Conservation (phyloP, 2,888 invertebrate species). For the Elysia crispata region DNA sequence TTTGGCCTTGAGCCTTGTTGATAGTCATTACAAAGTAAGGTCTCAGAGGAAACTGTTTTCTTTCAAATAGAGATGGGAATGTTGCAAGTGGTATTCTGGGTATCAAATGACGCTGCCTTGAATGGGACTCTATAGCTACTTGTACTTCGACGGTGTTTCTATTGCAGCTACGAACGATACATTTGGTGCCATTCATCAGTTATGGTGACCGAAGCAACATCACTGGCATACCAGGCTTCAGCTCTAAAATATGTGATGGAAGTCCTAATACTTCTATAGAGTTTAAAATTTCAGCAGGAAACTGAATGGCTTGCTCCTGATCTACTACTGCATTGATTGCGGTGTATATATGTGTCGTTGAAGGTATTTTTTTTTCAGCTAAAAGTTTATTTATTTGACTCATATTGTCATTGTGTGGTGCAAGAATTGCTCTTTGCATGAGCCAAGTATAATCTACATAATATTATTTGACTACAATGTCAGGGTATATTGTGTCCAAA, state of each 20-base stretch:
- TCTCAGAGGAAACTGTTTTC: constrained; percentile 60
- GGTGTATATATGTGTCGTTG: background rate
- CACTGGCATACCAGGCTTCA: constrained; percentile 11
- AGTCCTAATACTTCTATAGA: background rate
- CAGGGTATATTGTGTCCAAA: background rate
- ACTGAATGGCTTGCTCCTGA: background rate
- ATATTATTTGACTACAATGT: background rate
- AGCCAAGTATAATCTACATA: background rate
- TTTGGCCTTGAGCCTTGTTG: constrained; percentile 72
- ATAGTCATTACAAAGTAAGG: constrained; percentile 68
- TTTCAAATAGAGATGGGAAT: constrained; percentile 49
- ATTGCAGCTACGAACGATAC: background rate
- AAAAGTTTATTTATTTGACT: background rate
- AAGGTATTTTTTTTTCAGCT: background rate
- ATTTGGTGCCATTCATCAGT: constrained; percentile 6
- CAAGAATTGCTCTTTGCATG: background rate
- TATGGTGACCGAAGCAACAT: background rate
- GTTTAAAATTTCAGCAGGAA: constrained; percentile 2
- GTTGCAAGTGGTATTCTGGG: constrained; percentile 46
- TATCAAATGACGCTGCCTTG: constrained; percentile 42
- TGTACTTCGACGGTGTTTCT: constrained; percentile 15
- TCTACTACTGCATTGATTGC: background rate
- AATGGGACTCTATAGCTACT: constrained; percentile 34
- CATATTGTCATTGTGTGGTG: background rate
- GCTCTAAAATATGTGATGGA: background rate